Conservation (phyloP, 2,888 invertebrate genomes). For the Sisyra nigra region DNA sequence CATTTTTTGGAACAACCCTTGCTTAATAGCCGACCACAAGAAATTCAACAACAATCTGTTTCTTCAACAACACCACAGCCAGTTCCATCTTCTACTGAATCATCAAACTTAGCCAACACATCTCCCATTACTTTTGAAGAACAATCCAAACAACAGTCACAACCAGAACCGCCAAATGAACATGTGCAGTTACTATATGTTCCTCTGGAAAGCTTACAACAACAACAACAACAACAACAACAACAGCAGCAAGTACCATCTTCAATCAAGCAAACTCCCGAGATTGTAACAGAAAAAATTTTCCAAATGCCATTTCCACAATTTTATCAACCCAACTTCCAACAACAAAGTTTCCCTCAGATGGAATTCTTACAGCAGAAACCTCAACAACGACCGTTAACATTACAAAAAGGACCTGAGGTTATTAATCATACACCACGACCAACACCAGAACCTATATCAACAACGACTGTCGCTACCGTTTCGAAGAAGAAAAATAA, state of each 20-base stretch:
- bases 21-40: constrained; percentile 9
- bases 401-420: no score
- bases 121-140: constrained; percentile 5
- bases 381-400: constrained; percentile 19
- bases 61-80: constrained; percentile 9
- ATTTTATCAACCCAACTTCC: neutral
- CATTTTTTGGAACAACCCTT: constrained; percentile 12
- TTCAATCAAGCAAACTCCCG: constrained; percentile 6
- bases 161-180: constrained; percentile 22
- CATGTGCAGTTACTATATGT: constrained; percentile 69
- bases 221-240: constrained; percentile 9
- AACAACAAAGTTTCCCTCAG: constrained; percentile 17
- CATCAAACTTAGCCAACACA: constrained; percentile 4
- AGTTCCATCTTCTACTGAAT: constrained; percentile 8
- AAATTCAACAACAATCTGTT: neutral
- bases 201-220: constrained; percentile 53
- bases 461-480: constrained; percentile 26
- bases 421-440: constrained; percentile 14
- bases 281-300: constrained; percentile 11
- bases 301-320: constrained; percentile 4
- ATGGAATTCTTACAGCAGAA: constrained; percentile 25
- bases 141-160: neutral
- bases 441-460: constrained; percentile 22
- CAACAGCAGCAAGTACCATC: constrained; percentile 15
- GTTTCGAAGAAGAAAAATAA: constrained; percentile 23